These are phyloP conservation scores for Sinohyriopsis cumingii DNA, from an alignment of 2,888 invertebrate species.

Conservation along the genomic window DNA sequence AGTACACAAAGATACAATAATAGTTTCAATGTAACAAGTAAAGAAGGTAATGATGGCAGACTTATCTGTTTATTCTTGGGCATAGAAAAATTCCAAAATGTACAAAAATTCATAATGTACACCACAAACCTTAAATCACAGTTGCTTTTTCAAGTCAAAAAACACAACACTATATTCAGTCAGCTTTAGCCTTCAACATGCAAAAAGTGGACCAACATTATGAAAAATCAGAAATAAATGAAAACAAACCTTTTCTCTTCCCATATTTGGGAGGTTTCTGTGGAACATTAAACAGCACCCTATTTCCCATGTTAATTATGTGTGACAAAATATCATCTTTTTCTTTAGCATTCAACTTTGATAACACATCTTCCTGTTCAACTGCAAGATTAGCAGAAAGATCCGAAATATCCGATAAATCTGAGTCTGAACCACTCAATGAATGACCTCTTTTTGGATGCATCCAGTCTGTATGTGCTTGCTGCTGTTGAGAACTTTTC, in stretches of 20 bases:
- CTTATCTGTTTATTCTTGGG: no score
- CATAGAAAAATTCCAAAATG: no score
- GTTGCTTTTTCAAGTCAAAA: no score
- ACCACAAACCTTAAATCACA: no score
- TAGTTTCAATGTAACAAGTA: no score
- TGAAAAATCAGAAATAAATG: no score
- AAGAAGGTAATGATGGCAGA: no score
- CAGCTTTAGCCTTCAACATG: no score
- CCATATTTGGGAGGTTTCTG: constrained; percentile 61
- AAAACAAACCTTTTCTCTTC: constrained; percentile 48
- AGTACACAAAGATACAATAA: no score
- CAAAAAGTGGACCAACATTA: no score
- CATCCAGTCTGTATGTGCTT: constrained; percentile 1
- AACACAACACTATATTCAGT: no score
- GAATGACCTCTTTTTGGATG: constrained; percentile 16
- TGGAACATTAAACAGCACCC: constrained; percentile 51
- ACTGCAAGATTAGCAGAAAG: constrained; percentile 28
- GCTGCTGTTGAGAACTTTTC: not conserved
- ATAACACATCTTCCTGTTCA: constrained; percentile 32
- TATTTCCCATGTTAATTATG: constrained; percentile 54
- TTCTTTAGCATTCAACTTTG: constrained; percentile 43
- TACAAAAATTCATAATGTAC: no score
- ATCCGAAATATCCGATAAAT: constrained; percentile 35
- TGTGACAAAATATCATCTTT: constrained; percentile 47
- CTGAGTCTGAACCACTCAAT: constrained; percentile 36